A percentile compares a stretch with the other conserved stretches of the same genome.
These are phyloP conservation scores for Augochlora pura DNA, from an alignment of 1,140 invertebrate genomes.

Conservation along the genomic window DNA sequence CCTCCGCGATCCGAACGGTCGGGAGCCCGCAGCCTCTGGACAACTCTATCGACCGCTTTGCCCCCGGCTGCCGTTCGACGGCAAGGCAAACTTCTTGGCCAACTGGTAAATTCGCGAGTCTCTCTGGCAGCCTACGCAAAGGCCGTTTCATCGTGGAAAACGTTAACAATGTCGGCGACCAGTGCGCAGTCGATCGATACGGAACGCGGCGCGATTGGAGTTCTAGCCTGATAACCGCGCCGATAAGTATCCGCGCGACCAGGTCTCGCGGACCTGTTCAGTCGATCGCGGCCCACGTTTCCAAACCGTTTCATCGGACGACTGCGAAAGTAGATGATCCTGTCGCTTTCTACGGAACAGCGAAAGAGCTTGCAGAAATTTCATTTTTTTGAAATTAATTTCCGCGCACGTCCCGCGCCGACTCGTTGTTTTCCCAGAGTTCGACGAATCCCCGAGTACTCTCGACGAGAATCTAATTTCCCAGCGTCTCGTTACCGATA, in stretches of 20 bases:
- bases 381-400: too few relatives aligned
- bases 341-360: slow-evolving; percentile 11
- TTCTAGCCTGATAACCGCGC: slow-evolving; percentile 4
- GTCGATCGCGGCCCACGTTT: slow-evolving; percentile 32
- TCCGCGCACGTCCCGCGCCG: too few relatives aligned
- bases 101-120: background rate
- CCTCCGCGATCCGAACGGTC: too few relatives aligned
- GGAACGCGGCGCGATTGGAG: background rate
- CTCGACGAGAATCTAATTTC: background rate
- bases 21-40: background rate
- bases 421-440: background rate
- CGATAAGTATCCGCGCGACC: slow-evolving; percentile 18
- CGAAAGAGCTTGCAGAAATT: too few relatives aligned
- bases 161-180: background rate
- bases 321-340: background rate
- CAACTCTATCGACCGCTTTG: slow-evolving; percentile 5
- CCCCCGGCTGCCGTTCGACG: background rate
- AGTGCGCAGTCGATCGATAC: slow-evolving; percentile 1
- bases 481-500: background rate
- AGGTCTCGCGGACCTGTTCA: slow-evolving; percentile 6
- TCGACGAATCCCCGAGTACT: background rate
- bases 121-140: slow-evolving; percentile 6
- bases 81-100: slow-evolving; percentile 35
- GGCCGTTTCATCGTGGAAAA: slow-evolving; percentile 20
- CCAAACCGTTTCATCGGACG: background rate